These are phyloP conservation scores for Corapipo altera DNA, from an alignment of 2,113 vertebrate genomes.

Conservation along the genomic window DNA sequence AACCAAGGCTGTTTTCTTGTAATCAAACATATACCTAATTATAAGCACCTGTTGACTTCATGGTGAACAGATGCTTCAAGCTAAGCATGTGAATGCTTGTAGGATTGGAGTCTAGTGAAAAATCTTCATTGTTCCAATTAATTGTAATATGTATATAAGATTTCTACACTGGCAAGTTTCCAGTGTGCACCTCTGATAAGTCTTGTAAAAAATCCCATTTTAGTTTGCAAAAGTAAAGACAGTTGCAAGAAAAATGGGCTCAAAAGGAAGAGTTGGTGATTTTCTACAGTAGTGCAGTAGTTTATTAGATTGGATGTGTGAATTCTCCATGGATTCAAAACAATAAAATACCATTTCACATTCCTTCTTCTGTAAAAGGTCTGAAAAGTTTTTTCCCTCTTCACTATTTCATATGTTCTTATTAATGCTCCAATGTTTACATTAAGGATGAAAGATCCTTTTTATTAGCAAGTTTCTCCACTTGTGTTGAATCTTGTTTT, in stretches of 20 bases:
- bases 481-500: neutral
- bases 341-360: neutral
- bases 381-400: neutral
- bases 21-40: neutral
- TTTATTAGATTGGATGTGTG: neutral
- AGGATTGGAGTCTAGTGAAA: neutral
- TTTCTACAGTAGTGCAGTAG: neutral
- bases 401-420: neutral
- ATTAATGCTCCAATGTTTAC: conserved; percentile 60
- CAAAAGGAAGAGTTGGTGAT: neutral
- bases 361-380: neutral
- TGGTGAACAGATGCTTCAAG: neutral
- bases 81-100: neutral
- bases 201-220: neutral
- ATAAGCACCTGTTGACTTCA: neutral
- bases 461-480: neutral
- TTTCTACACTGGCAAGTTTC: neutral
- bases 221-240: neutral
- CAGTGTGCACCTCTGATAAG: neutral
- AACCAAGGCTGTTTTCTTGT: neutral
- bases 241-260: neutral
- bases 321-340: neutral
- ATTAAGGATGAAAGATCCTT: conserved; percentile 31
- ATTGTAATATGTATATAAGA: neutral
- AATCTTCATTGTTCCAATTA: neutral